Base-by-base conservation (phyloP, 2,888 invertebrate species). In the Drosophila mimetica region DNA sequence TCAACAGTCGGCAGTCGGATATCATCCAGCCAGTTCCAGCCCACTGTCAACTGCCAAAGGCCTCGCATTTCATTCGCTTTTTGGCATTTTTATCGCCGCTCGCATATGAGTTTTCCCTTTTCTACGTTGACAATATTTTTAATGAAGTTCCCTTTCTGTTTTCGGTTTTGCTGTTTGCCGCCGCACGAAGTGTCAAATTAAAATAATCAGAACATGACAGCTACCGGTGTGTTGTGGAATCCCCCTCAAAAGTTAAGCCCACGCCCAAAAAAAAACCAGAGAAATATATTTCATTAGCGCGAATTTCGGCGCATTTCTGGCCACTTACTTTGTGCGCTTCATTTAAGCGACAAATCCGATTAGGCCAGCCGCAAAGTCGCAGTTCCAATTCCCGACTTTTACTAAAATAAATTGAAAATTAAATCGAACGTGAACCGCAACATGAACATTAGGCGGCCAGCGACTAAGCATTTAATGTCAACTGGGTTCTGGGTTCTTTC, bases 141-240 rank as follows among this genome's bases (percentile, higher is more conserved):
- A 87, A 87, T 87, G 82, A 87, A 81, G 82, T 84, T 76, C 74
- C 74, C 72, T 70, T 4, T 11, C 4, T 6, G 7, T 25, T 25
- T 65, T 53, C 52, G 51, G 59, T 70, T 48, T 14, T 57, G 8
- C 14, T 25, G 11, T 46, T 46, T 60, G 76, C 64, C 73, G 69
- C 30, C 11, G 77, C 80, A 66, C 74, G 20, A 77, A 88, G 84
- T 84, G 84, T 88, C 88, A 84, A 88, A 84, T 88, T 84, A 86
- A 86, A 88, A 86, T 84, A 84, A 84, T 84, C 84, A 88, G 84
- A 84, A 88, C 84, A 84, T 84, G 84, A 84, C 84, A 84, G 88
- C 81, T 86, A 86, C 86, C 87, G 88, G 86, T 79, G 75, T 73
- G 78, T 73, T 52, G 34, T 16, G 16, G 32, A 16, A 20, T 39